These are phyloP conservation scores for Scaptomyza tumidula DNA, from an alignment of 2,888 invertebrate species.

Conservation along the genomic window DNA sequence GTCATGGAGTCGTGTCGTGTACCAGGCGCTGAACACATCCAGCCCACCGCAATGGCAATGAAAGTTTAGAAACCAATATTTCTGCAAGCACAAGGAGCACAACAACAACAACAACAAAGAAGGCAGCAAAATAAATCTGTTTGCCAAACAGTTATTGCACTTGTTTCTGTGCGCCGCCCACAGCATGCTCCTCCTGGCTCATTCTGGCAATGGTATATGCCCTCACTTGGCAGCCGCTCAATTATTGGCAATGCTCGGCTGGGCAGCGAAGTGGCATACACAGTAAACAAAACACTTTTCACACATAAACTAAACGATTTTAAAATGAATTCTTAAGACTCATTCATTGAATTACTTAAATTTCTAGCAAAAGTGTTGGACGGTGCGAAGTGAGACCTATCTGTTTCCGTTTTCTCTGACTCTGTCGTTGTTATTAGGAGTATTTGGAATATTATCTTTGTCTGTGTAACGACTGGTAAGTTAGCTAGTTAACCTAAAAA, in stretches of 20 bases:
- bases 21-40: conserved; percentile 25
- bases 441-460: too few relatives aligned
- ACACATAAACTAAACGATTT: neutral
- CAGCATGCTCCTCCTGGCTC: conserved; percentile 26
- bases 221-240: conserved; percentile 70
- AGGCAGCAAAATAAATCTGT: conserved; percentile 74
- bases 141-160: conserved; percentile 81
- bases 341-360: too few relatives aligned
- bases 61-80: conserved; percentile 74
- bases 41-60: conserved; percentile 68
- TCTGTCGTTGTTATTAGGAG: too few relatives aligned
- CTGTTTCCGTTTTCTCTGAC: too few relatives aligned
- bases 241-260: conserved; percentile 64
- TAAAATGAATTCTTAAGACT: too few relatives aligned
- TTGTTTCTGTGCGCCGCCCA: conserved; percentile 66
- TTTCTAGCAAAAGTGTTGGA: too few relatives aligned
- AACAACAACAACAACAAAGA: conserved; percentile 15
- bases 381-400: too few relatives aligned
- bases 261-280: conserved; percentile 38
- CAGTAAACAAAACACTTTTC: neutral
- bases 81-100: conserved; percentile 39
- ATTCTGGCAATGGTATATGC: conserved; percentile 62
- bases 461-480: too few relatives aligned
- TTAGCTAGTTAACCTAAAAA: too few relatives aligned
- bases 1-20: conserved; percentile 35